Evolutionary conservation across 2,113 vertebrate species (phyloP).

Genomic region (Salvator merianae): DNA sequence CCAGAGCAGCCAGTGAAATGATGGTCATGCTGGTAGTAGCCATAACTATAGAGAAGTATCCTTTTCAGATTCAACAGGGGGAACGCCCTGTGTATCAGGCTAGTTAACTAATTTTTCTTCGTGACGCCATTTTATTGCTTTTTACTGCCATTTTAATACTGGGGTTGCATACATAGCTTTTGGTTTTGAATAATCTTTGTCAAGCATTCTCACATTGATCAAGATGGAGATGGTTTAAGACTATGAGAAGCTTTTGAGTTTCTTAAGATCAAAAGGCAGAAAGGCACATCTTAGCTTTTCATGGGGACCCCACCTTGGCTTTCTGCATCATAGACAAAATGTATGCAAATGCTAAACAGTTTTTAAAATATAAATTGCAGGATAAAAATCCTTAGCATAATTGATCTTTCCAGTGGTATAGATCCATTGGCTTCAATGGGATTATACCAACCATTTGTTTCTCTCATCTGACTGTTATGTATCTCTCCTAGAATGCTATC

Average conservation of each 20-base stretch:
- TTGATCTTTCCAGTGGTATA: background rate
- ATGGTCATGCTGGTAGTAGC: background rate
- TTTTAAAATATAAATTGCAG: background rate
- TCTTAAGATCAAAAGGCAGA: background rate
- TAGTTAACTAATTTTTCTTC: constrained; percentile 39
- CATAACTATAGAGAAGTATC: background rate
- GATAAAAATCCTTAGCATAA: background rate
- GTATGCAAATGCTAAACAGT: constrained; percentile 4
- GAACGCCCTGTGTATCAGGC: constrained; percentile 7
- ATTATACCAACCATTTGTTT: background rate
- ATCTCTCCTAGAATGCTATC: background rate
- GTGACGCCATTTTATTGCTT: constrained; percentile 75
- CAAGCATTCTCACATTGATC: background rate
- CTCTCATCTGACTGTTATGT: rapidly evolving
- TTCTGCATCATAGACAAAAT: background rate
- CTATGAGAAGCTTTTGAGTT: background rate
- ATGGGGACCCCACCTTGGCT: constrained; percentile 40
- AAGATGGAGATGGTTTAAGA: background rate
- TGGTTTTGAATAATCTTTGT: constrained; percentile 32
- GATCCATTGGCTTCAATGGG: background rate
- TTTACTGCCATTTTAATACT: constrained; percentile 74
- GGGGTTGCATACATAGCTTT: background rate
- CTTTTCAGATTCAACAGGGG: background rate
- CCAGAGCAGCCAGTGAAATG: constrained; percentile 29
- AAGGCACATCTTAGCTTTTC: rapidly evolving